Conservation (phyloP, 2,888 invertebrate genomes). For the Rotaria macrura region DNA sequence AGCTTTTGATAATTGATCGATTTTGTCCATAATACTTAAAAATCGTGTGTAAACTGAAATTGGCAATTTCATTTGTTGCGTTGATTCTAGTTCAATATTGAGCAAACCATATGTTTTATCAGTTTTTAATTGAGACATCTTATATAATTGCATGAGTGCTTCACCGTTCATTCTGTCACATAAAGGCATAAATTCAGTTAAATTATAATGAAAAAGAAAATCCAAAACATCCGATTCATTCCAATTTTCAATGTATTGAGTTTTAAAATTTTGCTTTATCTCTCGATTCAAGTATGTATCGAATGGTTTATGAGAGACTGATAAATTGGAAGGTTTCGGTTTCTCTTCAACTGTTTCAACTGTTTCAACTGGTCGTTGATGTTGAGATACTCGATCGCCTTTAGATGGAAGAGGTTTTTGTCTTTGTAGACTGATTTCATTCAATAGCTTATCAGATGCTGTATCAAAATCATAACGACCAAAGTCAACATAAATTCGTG, state of each 20-base stretch:
- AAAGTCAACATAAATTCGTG: slow-evolving; percentile 1
- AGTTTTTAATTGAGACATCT: not conserved
- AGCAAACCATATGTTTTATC: not conserved
- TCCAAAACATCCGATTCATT: not conserved
- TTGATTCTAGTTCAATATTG: not conserved
- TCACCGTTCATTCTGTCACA: not conserved
- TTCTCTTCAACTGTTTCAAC: not conserved
- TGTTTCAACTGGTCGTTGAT: not conserved
- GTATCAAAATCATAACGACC: not conserved
- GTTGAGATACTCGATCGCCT: not conserved
- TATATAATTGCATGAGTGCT: not conserved
- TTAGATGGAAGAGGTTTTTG: not conserved
- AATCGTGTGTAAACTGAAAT: not conserved
- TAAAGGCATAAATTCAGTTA: not conserved
- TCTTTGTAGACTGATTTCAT: not conserved
- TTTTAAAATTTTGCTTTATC: not conserved
- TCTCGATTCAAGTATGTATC: not conserved
- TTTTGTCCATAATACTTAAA: not conserved
- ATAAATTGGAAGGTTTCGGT: too few relatives aligned
- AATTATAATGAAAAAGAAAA: not conserved
- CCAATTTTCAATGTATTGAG: not conserved
- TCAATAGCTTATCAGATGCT: not conserved
- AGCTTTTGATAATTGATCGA: too few relatives aligned
- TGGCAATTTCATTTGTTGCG: not conserved
- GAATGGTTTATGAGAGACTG: not conserved